Conservation (phyloP, 2,113 vertebrate species). For the Picathartes gymnocephalus region DNA sequence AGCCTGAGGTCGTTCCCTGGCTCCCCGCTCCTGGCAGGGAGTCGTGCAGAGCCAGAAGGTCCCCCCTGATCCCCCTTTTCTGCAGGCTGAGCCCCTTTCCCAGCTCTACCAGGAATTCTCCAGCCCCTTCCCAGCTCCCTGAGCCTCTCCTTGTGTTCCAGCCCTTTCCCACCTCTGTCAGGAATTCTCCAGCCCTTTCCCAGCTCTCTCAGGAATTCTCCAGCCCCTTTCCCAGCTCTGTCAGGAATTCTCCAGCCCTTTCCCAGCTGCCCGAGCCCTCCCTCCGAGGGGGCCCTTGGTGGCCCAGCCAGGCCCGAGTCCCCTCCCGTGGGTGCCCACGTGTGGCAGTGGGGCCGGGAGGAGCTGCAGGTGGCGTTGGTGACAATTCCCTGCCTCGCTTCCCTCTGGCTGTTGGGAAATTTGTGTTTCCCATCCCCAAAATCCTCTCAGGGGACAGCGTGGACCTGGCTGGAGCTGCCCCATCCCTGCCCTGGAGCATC, state of each 20-base stretch:
- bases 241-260: not conserved
- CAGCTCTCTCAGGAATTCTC: not conserved
- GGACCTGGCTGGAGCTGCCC: not conserved
- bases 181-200: not conserved
- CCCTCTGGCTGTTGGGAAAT: not conserved
- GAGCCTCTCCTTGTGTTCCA: too few species aligned
- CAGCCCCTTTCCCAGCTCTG: not conserved
- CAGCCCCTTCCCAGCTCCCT: not conserved
- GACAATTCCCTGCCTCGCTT: not conserved
- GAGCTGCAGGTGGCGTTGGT: not conserved
- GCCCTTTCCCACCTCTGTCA: not conserved
- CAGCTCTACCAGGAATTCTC: not conserved
- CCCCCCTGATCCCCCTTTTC: not conserved
- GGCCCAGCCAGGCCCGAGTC: not conserved
- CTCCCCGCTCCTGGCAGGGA: not conserved
- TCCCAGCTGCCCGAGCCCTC: not conserved
- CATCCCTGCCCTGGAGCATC: not conserved
- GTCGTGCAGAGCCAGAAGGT: not conserved
- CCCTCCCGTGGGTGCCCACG: not conserved
- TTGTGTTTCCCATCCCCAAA: not conserved
- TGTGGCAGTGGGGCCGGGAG: not conserved
- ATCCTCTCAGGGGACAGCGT: not conserved
- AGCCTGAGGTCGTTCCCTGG: not conserved
- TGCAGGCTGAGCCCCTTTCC: not conserved
- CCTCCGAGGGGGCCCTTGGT: too few species aligned